phyloP scores from a whole-genome alignment of 1,140 invertebrate species.

The Cataglyphis hispanica region DNA sequence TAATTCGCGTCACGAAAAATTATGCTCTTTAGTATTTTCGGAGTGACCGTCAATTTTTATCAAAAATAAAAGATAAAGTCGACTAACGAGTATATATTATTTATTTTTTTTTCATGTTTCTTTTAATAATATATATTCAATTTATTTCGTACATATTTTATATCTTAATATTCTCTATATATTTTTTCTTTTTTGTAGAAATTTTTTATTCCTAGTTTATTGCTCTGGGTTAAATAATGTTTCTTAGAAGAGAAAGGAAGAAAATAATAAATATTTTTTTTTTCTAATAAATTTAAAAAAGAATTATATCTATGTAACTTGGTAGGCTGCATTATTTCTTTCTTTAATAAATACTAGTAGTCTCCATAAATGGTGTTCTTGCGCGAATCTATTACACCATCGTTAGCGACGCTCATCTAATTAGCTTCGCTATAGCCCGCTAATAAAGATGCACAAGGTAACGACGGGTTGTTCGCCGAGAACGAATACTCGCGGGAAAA shows the following conservation, averaged over 20 bases:
- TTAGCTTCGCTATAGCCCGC: conserved; percentile 46
- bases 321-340: neutral
- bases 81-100: neutral
- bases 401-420: conserved; percentile 58
- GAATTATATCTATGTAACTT: neutral
- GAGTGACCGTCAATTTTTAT: conserved; percentile 1
- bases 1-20: conserved; percentile 52
- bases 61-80: neutral
- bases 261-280: neutral
- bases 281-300: neutral
- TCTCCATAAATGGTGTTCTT: conserved; percentile 40
- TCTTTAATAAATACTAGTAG: conserved; percentile 26
- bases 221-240: neutral
- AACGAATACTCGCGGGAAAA: conserved; percentile 47
- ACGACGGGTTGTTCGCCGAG: conserved; percentile 28
- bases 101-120: neutral
- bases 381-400: conserved; percentile 39
- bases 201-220: neutral
- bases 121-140: too few species aligned
- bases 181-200: too few species aligned
- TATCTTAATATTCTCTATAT: too few species aligned
- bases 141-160: too few species aligned
- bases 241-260: too few species aligned
- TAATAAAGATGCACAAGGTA: conserved; percentile 49
- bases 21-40: conserved; percentile 38